Evolutionary conservation across 2,797 vertebrate genomes (phyloP).

Genomic region (Danio aesculapii): DNA sequence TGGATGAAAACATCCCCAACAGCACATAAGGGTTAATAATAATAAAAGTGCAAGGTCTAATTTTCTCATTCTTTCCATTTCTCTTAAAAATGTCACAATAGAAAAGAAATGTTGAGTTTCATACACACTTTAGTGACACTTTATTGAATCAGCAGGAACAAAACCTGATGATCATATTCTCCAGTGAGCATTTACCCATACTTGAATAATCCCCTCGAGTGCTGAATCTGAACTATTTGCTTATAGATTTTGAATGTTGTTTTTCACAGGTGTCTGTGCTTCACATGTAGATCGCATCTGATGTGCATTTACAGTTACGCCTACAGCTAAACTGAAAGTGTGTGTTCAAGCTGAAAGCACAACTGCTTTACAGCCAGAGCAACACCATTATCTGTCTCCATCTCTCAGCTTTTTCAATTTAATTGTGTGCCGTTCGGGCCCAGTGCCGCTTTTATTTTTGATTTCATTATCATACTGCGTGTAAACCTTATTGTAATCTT

Average conservation of each 20-base stretch:
- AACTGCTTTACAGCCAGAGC: conserved; percentile 18
- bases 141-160: neutral
- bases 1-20: too few relatives aligned
- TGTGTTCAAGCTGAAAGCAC: neutral
- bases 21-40: too few relatives aligned
- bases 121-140: too few relatives aligned
- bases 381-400: neutral
- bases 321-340: neutral
- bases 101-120: too few relatives aligned
- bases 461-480: neutral
- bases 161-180: neutral
- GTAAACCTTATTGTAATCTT: neutral
- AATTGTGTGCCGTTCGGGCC: neutral
- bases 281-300: neutral
- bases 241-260: neutral
- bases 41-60: too few relatives aligned
- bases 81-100: too few relatives aligned
- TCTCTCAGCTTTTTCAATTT: neutral
- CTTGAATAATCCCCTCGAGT: neutral
- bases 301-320: neutral
- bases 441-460: neutral
- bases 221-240: neutral
- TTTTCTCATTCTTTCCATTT: too few relatives aligned
- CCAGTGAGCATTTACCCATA: neutral
- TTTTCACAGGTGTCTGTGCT: neutral